Evolutionary conservation across 30 jellyfish, hydroid and myxozoan species (phyloP), one percentile per base, ranked within the genome.

Genomic region (Phacellophora camtschatica): DNA sequence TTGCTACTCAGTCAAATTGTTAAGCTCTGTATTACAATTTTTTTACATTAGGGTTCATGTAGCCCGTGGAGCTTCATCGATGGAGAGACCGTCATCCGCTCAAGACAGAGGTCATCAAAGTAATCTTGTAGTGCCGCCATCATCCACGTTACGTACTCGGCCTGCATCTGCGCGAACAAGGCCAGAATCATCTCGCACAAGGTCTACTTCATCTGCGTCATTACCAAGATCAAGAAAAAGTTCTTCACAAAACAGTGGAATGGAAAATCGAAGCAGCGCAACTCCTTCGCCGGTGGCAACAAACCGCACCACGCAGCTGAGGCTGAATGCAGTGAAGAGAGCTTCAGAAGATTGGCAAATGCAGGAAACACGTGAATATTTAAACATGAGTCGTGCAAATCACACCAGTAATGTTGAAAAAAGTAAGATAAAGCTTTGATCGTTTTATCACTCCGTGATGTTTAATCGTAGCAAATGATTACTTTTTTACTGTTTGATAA

Each of bases 281-380:
- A 63, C 70, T 53, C 90, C 73, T 46, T 8, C 77, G 34, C 90
- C 90, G 1, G 90, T 78, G 0, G 90, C 90, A 32, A 53, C 83
- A 4, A 78, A 78, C 35, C 77, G 82, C 36, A 58, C 90, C 18
- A 59, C 82, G 28, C 82, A 43, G 46, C 72, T 78, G 68, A 66
- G 90, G 10, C 71, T 18, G 45, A 78, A 46, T 46, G 71, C 90
- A 6, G 67, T 43, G 36, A 59, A n/a, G 32, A 46, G 36, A 29
- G 61, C 88, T 11, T 29, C 43, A 12, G 90, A 78, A 16, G 90
- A 62, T 2, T 78, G 90, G 90, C 36, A 62, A 56, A 41, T 78
- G 22, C 48, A 22, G 35, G 90, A 78, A 36, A 78, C 90, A 18
- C 57, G 90, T 25, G 90, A 78, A 1, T 78, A 78, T 48, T 68